Conservation (phyloP, 2,888 invertebrate species). For the Andrena fulva region DNA sequence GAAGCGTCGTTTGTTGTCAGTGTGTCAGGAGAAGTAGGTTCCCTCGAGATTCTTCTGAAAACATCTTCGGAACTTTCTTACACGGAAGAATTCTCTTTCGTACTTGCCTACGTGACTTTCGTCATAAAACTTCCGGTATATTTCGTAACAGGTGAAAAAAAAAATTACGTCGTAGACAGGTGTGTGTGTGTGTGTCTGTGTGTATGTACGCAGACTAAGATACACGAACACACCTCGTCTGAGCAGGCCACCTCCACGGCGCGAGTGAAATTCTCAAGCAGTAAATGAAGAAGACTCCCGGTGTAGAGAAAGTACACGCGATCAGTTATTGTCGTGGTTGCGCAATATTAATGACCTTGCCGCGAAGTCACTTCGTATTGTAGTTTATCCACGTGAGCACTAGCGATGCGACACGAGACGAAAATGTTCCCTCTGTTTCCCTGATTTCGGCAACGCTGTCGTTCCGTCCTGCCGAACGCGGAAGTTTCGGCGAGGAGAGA, state of each 20-base stretch:
- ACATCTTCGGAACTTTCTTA: conserved; percentile 48
- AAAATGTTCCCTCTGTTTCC: not conserved
- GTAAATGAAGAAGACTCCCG: conserved; percentile 53
- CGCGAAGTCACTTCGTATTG: conserved; percentile 10
- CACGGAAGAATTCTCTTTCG: conserved; percentile 43
- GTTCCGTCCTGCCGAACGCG: not conserved
- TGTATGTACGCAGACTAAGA: conserved; percentile 1
- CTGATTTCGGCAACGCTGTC: not conserved
- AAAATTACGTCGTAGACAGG: conserved; percentile 65
- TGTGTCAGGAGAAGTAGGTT: conserved; percentile 9
- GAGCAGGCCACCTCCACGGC: conserved; percentile 12
- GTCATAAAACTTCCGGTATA: conserved; percentile 48
- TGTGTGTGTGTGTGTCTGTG: not conserved
- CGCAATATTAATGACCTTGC: conserved; percentile 63
- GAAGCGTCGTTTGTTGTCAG: not conserved
- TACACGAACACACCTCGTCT: conserved; percentile 18
- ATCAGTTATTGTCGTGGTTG: conserved; percentile 51
- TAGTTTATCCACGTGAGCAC: not conserved
- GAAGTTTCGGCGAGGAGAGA: not conserved
- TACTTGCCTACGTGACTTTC: conserved; percentile 57
- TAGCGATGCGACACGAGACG: not conserved
- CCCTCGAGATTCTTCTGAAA: conserved; percentile 14
- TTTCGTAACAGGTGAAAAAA: conserved; percentile 76
- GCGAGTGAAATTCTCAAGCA: conserved; percentile 67
- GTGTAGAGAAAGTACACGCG: conserved; percentile 68